Evolutionary conservation across 2,113 vertebrate genomes (phyloP).

Genomic region (Fregata magnificens): DNA sequence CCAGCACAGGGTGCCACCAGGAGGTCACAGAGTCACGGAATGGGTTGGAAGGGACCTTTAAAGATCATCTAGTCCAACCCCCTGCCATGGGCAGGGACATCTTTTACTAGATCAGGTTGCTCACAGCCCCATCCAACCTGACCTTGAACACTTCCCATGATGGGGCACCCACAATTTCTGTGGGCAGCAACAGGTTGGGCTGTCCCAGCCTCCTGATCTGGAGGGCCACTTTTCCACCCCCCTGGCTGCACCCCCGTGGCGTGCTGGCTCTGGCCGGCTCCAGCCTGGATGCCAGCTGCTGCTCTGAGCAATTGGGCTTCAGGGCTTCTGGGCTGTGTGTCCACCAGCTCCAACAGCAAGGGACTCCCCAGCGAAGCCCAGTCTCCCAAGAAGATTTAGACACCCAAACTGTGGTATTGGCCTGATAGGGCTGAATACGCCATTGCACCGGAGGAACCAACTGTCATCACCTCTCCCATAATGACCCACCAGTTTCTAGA

Average conservation of each 20-base stretch:
- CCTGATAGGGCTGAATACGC: background rate
- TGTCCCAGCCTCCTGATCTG: background rate
- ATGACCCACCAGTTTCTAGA: background rate
- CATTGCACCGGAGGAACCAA: background rate
- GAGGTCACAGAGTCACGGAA: background rate
- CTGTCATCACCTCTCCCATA: fast-evolving
- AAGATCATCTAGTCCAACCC: background rate
- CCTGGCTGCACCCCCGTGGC: fast-evolving
- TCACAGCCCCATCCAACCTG: background rate
- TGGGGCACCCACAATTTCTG: background rate
- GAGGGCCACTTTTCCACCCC: background rate
- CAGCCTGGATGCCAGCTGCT: background rate
- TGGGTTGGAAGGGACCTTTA: background rate
- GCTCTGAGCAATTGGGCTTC: background rate
- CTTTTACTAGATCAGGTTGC: background rate
- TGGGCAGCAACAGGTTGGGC: background rate
- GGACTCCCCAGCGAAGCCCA: background rate
- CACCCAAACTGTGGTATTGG: background rate
- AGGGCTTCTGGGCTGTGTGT: background rate
- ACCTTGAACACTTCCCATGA: background rate
- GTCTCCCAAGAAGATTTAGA: background rate
- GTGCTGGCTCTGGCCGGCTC: background rate
- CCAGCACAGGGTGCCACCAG: background rate
- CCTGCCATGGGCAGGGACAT: background rate
- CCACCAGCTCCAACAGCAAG: background rate